A percentile compares a stretch with the other conserved stretches of the same genome.
Conservation (phyloP, 2,113 vertebrate species). For the Cephalopholis sonnerati region DNA sequence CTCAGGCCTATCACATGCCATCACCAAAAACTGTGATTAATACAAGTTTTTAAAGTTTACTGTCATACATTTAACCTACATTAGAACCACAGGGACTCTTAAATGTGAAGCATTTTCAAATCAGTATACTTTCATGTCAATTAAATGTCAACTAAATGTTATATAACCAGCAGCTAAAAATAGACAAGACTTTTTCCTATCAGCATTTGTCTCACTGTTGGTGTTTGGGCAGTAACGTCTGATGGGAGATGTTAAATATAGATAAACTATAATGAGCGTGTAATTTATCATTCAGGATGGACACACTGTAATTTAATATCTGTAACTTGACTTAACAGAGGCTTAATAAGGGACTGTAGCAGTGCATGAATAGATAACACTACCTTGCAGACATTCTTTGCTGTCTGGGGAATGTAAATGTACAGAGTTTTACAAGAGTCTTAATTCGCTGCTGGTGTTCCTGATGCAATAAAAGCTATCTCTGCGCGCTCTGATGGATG, state of each 20-base stretch:
- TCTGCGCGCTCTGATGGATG: background rate
- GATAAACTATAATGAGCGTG: constrained; percentile 3
- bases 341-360: background rate
- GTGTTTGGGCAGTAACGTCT: background rate
- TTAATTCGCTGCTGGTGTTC: background rate
- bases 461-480: constrained; percentile 1
- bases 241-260: background rate
- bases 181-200: background rate
- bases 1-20: too few relatives aligned
- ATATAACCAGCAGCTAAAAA: constrained; percentile 22
- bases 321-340: background rate
- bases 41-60: background rate
- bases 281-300: background rate
- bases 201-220: background rate
- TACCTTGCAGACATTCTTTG: background rate
- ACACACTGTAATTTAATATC: constrained; percentile 1
- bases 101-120: background rate
- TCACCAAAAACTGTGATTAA: too few relatives aligned
- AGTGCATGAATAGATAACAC: background rate
- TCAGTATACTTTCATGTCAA: background rate
- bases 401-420: background rate
- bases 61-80: background rate
- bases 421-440: background rate
- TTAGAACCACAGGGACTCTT: background rate
- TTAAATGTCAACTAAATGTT: constrained; percentile 3